A percentile compares a stretch with the other conserved stretches of the same genome.
phyloP scores from a whole-genome alignment of 2,797 vertebrate genomes.

The Anabacerthia variegaticeps region DNA sequence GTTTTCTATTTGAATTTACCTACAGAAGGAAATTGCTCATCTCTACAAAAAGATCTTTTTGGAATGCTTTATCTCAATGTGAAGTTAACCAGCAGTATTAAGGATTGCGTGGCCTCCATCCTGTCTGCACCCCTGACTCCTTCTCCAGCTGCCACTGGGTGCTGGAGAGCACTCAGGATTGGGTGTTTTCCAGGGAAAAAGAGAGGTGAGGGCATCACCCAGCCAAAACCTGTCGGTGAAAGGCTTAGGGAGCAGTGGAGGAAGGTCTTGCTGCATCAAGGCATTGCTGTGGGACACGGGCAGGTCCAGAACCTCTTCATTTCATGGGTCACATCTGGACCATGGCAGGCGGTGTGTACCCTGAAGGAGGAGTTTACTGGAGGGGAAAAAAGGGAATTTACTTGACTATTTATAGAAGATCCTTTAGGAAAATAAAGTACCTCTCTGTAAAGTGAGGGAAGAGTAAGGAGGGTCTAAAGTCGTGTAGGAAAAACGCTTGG shows the following conservation, averaged over 20 bases:
- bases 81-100: constrained; percentile 41
- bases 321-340: background rate
- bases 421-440: constrained; percentile 4
- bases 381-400: background rate
- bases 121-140: background rate
- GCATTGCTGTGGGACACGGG: rapidly evolving
- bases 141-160: background rate
- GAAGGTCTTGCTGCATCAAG: background rate
- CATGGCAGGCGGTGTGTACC: rapidly evolving
- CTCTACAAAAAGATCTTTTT: background rate
- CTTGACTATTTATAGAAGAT: constrained; percentile 6
- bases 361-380: background rate
- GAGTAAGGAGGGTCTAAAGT: background rate
- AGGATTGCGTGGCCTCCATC: background rate
- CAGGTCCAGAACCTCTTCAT: background rate
- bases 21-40: constrained; percentile 48
- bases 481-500: background rate
- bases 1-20: background rate
- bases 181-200: background rate
- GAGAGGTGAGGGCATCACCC: background rate
- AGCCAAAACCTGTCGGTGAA: background rate
- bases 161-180: rapidly evolving
- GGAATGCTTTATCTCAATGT: constrained; percentile 1
- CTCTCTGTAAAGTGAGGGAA: background rate
- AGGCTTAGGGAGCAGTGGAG: background rate